These are phyloP conservation scores for Yponomeuta cagnagella DNA, from an alignment of 2,888 invertebrate genomes.

Conservation along the genomic window DNA sequence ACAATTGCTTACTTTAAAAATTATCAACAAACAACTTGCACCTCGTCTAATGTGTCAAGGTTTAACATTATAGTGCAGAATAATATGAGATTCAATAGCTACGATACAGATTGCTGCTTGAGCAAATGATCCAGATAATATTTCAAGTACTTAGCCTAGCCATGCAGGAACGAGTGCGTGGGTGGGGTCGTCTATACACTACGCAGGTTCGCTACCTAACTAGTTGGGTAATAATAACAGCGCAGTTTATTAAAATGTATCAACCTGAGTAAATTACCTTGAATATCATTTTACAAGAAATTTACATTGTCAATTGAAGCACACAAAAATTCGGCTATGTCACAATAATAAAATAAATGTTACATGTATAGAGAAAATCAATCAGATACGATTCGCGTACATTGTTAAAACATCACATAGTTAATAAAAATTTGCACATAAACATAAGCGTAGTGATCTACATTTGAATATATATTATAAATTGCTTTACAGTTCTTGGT, in stretches of 20 bases:
- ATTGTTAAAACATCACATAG: conserved; percentile 37
- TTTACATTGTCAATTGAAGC: conserved; percentile 64
- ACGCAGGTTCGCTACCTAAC: conserved; percentile 42
- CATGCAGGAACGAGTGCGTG: conserved; percentile 42
- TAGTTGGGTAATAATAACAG: conserved; percentile 26
- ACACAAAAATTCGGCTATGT: conserved; percentile 45
- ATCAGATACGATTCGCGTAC: conserved; percentile 37
- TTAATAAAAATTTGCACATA: conserved; percentile 50
- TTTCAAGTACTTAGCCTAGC: conserved; percentile 43
- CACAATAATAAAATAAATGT: conserved; percentile 45
- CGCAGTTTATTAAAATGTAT: conserved; percentile 50
- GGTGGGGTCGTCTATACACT: conserved; percentile 55
- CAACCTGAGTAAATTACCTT: conserved; percentile 67
- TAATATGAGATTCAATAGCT: conserved; percentile 70
- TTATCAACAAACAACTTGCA: conserved; percentile 73
- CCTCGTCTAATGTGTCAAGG: conserved; percentile 57
- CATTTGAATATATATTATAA: conserved; percentile 50
- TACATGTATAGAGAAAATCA: conserved; percentile 3
- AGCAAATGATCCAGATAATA: conserved; percentile 65
- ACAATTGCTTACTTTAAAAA: conserved; percentile 74
- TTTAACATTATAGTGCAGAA: conserved; percentile 55
- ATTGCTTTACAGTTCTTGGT: conserved; percentile 45
- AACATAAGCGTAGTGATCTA: conserved; percentile 59
- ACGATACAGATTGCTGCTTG: conserved; percentile 67
- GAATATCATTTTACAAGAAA: conserved; percentile 56